Percentiles rank a stretch among this genome's conserved stretches.
Conservation (phyloP, 2,888 invertebrate species). For the Tinea pellionella region DNA sequence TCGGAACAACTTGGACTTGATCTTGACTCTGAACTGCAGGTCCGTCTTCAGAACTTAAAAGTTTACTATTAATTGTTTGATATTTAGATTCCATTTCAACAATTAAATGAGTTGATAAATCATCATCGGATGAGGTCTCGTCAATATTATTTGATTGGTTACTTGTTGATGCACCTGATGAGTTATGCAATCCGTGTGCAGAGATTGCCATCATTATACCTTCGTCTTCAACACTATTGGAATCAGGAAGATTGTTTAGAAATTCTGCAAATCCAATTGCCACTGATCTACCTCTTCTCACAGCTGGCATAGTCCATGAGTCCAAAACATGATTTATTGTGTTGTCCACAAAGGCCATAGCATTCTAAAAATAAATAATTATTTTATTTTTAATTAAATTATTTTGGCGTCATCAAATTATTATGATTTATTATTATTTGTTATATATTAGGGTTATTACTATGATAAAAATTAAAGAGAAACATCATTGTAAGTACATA, state of each 20-base stretch:
- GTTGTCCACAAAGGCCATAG: constrained; percentile 76
- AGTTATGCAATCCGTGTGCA: constrained; percentile 68
- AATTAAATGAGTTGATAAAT: too few species aligned
- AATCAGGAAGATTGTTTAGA: constrained; percentile 64
- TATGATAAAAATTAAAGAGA: too few species aligned
- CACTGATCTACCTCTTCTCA: constrained; percentile 37
- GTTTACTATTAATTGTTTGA: not conserved
- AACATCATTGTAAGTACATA: too few species aligned
- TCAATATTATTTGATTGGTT: too few species aligned
- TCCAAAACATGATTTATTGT: constrained; percentile 77
- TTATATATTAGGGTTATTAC: too few species aligned
- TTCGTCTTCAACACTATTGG: constrained; percentile 74
- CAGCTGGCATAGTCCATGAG: constrained; percentile 59
- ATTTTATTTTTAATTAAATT: too few species aligned
- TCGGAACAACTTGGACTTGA: not conserved
- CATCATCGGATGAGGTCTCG: too few species aligned
- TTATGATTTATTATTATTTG: too few species aligned
- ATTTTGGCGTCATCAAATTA: too few species aligned
- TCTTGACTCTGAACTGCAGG: not conserved
- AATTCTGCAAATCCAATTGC: constrained; percentile 62
- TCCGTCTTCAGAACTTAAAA: not conserved
- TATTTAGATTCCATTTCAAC: too few species aligned
- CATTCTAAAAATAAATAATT: constrained; percentile 56
- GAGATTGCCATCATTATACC: constrained; percentile 81
- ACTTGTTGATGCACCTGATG: not conserved